Conservation (phyloP, 2,888 invertebrate genomes). For the Caenorhabditis uteleia region DNA sequence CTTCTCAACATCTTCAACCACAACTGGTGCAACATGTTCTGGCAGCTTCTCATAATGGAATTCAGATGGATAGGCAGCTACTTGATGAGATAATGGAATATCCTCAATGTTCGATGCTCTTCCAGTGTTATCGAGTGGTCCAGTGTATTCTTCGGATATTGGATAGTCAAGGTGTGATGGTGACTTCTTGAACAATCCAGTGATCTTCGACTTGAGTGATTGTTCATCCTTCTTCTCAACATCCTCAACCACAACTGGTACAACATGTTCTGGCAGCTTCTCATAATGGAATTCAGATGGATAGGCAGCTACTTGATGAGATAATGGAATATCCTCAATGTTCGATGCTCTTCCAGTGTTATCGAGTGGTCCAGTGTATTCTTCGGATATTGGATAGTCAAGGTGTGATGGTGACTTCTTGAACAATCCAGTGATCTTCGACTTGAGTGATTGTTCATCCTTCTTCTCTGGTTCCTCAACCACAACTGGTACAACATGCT, state of each 20-base stretch:
- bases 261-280: constrained; percentile 22
- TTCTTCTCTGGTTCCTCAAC: constrained; percentile 18
- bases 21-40: constrained; percentile 18
- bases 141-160: constrained; percentile 34
- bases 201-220: constrained; percentile 17
- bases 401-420: constrained; percentile 36
- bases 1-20: constrained; percentile 18
- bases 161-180: constrained; percentile 51
- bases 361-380: constrained; percentile 44
- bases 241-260: constrained; percentile 6
- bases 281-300: constrained; percentile 17
- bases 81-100: constrained; percentile 34
- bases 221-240: constrained; percentile 26
- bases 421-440: constrained; percentile 23
- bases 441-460: constrained; percentile 13
- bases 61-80: constrained; percentile 36
- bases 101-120: constrained; percentile 34
- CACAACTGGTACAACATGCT: constrained; percentile 6
- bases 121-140: constrained; percentile 30
- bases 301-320: constrained; percentile 27
- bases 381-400: constrained; percentile 41
- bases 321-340: constrained; percentile 33
- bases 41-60: constrained; percentile 36
- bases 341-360: constrained; percentile 24
- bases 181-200: constrained; percentile 36